phyloP scores from a whole-genome alignment of 2,888 invertebrate genomes.

The Bellardia pandia region DNA sequence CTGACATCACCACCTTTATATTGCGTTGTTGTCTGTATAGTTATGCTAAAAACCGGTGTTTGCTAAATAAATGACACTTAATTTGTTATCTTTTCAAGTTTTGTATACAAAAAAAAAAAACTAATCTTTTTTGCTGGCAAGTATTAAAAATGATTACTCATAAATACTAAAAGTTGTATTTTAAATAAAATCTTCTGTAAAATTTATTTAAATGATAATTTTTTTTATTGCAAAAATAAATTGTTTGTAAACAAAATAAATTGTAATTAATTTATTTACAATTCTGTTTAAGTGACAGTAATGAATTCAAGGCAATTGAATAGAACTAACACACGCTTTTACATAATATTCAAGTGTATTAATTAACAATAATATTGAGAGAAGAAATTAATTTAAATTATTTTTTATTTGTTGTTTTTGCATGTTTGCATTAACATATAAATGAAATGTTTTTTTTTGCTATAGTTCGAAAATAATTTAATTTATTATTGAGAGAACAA shows the following conservation, averaged over 20 bases:
- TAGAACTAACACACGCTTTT: conserved; percentile 32
- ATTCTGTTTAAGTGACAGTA: conserved; percentile 55
- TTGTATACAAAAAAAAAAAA: conserved; percentile 33
- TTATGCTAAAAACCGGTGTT: conserved; percentile 48
- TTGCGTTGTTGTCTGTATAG: not conserved
- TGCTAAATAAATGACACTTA: conserved; percentile 63
- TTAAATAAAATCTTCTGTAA: conserved; percentile 25
- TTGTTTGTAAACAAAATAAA: conserved; percentile 55
- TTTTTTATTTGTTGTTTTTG: not conserved
- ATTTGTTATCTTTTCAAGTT: conserved; percentile 67
- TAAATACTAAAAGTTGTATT: conserved; percentile 19
- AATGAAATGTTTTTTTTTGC: conserved; percentile 20
- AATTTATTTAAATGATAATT: conserved; percentile 6
- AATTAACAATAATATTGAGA: conserved; percentile 3
- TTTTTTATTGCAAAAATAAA: conserved; percentile 8
- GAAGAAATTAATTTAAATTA: not conserved
- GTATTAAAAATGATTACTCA: conserved; percentile 31
- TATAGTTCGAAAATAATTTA: no score
- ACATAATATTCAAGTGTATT: conserved; percentile 4
- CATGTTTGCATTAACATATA: conserved; percentile 8
- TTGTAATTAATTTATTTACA: conserved; percentile 68
- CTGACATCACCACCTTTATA: conserved; percentile 48
- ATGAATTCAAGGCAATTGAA: conserved; percentile 66
- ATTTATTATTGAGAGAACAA: no score
- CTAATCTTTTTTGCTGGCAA: conserved; percentile 37